A percentile compares a stretch with the other conserved stretches of the same genome.
Evolutionary conservation across 2,797 vertebrate species (phyloP).

Genomic region (Peromyscus nudipes): DNA sequence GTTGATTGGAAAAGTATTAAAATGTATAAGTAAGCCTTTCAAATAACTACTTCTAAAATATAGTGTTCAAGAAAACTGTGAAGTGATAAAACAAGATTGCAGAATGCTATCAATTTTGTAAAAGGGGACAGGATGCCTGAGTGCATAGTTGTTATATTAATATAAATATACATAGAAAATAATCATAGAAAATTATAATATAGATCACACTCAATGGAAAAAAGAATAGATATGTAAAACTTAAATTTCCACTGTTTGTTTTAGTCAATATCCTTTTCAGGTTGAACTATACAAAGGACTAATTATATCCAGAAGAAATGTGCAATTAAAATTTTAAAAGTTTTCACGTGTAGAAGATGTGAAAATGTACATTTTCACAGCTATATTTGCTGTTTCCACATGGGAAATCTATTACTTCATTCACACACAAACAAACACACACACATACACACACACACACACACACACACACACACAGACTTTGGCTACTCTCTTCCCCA

Average conservation of each 20-base stretch:
- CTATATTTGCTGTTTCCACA: neutral
- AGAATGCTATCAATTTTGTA: neutral
- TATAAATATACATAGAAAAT: neutral
- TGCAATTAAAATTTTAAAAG: neutral
- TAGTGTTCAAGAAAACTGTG: neutral
- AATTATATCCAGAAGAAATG: neutral
- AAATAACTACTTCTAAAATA: neutral
- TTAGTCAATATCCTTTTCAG: neutral
- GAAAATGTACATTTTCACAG: neutral
- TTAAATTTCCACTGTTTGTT: neutral
- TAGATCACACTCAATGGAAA: neutral
- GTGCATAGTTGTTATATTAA: neutral
- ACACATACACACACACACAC: neutral
- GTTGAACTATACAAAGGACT: neutral
- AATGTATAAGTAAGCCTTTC: neutral
- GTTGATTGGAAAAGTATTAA: neutral
- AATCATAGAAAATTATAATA: neutral
- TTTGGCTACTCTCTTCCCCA: neutral
- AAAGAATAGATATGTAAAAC: neutral
- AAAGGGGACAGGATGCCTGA: neutral
- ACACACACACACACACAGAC: neutral
- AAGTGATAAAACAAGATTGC: neutral
- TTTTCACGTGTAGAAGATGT: neutral
- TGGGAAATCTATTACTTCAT: neutral
- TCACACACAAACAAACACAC: neutral